These are phyloP conservation scores for Mycetomoellerius zeteki DNA, from an alignment of 1,140 invertebrate species.

Conservation along the genomic window DNA sequence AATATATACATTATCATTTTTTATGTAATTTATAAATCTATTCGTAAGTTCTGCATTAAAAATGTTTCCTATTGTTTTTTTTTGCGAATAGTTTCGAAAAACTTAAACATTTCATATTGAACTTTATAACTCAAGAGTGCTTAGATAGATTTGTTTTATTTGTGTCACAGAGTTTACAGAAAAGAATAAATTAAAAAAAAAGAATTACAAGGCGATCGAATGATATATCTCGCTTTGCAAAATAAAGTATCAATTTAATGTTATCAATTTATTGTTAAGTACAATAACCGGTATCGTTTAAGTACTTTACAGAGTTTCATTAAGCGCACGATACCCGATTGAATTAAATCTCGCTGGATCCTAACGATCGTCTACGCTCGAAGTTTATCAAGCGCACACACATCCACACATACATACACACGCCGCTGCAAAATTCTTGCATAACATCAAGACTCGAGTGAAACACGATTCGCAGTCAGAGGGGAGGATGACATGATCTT, in stretches of 20 bases:
- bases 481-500: neutral
- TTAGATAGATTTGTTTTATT: conserved; percentile 27
- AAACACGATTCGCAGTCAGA: neutral
- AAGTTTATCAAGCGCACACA: conserved; percentile 12
- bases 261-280: conserved; percentile 32
- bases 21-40: neutral
- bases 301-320: conserved; percentile 36
- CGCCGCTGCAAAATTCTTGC: neutral
- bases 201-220: conserved; percentile 27
- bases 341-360: neutral
- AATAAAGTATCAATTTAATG: neutral
- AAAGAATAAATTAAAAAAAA: conserved; percentile 50
- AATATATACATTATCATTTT: conserved; percentile 13
- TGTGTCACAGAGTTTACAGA: conserved; percentile 48
- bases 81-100: neutral
- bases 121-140: neutral
- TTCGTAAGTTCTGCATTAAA: conserved; percentile 58
- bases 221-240: conserved; percentile 4
- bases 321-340: neutral
- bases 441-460: neutral
- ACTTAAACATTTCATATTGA: neutral
- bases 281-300: conserved; percentile 32
- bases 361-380: neutral
- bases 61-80: neutral
- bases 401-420: neutral